Conservation (phyloP, 2,888 invertebrate species). For the Rutpela maculata region DNA sequence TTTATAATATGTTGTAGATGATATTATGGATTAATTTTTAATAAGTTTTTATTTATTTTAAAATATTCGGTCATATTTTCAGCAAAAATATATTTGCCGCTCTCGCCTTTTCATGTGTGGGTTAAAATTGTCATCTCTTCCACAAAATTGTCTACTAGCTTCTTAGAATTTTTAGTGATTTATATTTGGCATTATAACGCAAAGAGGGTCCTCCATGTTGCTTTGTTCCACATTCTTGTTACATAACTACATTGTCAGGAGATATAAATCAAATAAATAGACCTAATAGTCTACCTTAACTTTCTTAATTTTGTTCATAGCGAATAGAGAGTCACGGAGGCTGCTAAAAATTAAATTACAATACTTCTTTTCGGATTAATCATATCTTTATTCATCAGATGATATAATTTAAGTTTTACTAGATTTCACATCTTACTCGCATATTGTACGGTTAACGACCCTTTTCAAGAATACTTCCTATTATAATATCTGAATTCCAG, state of each 20-base stretch:
- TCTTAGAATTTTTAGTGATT: conserved; percentile 52
- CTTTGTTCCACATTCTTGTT: conserved; percentile 50
- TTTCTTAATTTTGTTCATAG: conserved; percentile 46
- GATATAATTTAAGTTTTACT: neutral
- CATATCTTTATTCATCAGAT: neutral
- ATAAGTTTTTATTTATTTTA: too few species aligned
- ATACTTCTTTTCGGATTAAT: conserved; percentile 19
- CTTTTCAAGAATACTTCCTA: too few species aligned
- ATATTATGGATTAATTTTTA: too few species aligned
- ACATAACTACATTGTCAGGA: conserved; percentile 46
- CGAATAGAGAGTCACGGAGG: conserved; percentile 20
- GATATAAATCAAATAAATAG: conserved; percentile 49
- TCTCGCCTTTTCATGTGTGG: conserved; percentile 38
- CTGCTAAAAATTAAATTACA: conserved; percentile 39
- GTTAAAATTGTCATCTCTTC: conserved; percentile 48
- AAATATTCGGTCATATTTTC: neutral
- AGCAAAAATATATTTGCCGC: conserved; percentile 11
- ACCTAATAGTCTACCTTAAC: conserved; percentile 49
- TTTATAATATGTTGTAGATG: too few species aligned
- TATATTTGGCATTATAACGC: conserved; percentile 48
- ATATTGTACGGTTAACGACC: too few species aligned
- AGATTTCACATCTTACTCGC: neutral
- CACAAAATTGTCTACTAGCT: conserved; percentile 49
- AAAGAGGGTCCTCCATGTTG: conserved; percentile 45
- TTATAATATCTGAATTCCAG: too few species aligned